Base-by-base conservation (phyloP, 92 coral and sea anemone species). In the Phenganax marumi region DNA sequence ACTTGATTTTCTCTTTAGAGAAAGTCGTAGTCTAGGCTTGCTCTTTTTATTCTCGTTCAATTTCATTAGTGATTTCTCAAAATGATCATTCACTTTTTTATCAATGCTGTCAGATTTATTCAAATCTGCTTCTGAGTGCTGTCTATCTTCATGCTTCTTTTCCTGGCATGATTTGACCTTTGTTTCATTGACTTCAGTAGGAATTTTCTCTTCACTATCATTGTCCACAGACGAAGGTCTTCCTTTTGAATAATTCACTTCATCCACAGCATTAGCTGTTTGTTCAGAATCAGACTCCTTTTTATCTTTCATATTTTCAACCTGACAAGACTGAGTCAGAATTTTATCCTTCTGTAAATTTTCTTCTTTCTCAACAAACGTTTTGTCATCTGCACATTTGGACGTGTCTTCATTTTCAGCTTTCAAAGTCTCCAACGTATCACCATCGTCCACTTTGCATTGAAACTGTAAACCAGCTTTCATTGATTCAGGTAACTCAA, bases 1-100 rank as follows among this genome's bases (percentile, higher is more conserved):
- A 66, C 43, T 8, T 33, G 72, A 33, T 66, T 66, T 66, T 33
- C 72, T 66, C 72, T 66, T 66, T 1, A 66, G 72, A 66, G 48
- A 12, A 12, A 66, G 10, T 23, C 43, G 72, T 33, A 25, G 72
- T n/a, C 43, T 66, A 66, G 8, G 13, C 17, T 25, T 19, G 13
- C 24, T 33, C 43, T 33, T 66, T 33, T 17, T 12, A 66, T 66
- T 23, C 25, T 66, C 33, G 14, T 10, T 33, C 43, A 33, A 33
- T 33, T 33, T 66, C 50, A 11, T 66, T 7, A 16, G 12, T 25
- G 33, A 11, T 17, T 10, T 14, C 17, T 6, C 72, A 12, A 11
- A n/a, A 25, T 47, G n/a, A 66, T 66, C 12, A 66, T 39, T 62
- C 33, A 62, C 10, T 62, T 19, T 7, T 19, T 58, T 58, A 18